Evolutionary conservation across 2,888 invertebrate genomes (phyloP), one percentile per base, ranked within the genome.

Genomic region (Gerris lacustris): DNA sequence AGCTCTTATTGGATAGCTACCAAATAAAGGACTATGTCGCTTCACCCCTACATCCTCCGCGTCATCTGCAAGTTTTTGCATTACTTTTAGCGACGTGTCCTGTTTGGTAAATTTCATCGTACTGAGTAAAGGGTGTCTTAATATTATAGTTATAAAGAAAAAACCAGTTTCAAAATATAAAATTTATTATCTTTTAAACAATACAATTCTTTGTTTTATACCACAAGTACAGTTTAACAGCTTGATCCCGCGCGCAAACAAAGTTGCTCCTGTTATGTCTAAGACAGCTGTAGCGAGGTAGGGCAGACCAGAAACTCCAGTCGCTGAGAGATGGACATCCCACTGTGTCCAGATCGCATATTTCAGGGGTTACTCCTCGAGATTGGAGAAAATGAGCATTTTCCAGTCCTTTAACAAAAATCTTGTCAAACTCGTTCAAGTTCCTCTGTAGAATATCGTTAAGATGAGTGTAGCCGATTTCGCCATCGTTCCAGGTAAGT

Each of bases 1-100:
- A 9, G 73, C 73, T 0, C 77, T 71, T 45, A 77, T 75, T 1
- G 63, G 69, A 45, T 66, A 11, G n/a, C n/a, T 44, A 6, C 66
- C 69, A 45, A 69, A 69, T 18, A 69, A 45, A 18, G 17, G 9
- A 17, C 69, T 66, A 15, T 69, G 69, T 17, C 5, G 63, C n/a
- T n/a, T n/a, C n/a, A n/a, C n/a, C n/a, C n/a, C n/a, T n/a, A n/a
- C n/a, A n/a, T n/a, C n/a, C n/a, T n/a, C n/a, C n/a, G n/a, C n/a
- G n/a, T n/a, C n/a, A n/a, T n/a, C n/a, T n/a, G n/a, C n/a, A n/a
- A n/a, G n/a, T n/a, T n/a, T n/a, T n/a, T n/a, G n/a, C n/a, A n/a
- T n/a, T n/a, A n/a, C n/a, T n/a, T n/a, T n/a, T n/a, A n/a, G n/a
- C n/a, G n/a, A n/a, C n/a, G n/a, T n/a, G n/a, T n/a, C n/a, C n/a